These are phyloP conservation scores for Notothenia coriiceps DNA, from an alignment of 2,113 vertebrate genomes.

Conservation along the genomic window DNA sequence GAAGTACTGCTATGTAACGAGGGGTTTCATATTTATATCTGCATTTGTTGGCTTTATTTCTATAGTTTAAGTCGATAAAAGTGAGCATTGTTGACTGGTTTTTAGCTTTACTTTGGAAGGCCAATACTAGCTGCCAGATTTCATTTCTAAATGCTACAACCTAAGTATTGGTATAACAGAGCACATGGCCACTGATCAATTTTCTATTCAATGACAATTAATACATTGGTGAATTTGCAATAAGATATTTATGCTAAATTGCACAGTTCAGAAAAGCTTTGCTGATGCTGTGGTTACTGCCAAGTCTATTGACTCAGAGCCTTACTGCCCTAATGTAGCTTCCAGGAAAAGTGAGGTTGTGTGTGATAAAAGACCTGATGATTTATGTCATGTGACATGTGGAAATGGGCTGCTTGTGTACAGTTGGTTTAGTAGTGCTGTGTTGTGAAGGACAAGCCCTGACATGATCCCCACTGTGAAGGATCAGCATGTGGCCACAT, in stretches of 20 bases:
- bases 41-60: too few species aligned
- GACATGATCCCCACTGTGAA: conserved; percentile 32
- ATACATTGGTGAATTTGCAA: too few species aligned
- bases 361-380: conserved; percentile 5
- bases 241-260: too few species aligned
- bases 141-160: background rate
- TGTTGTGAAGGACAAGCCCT: conserved; percentile 39
- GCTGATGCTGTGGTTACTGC: too few species aligned
- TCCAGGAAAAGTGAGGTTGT: conserved; percentile 1
- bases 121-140: background rate
- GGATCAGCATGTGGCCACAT: conserved; percentile 9
- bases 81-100: too few species aligned
- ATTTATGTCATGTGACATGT: conserved; percentile 32
- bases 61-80: too few species aligned
- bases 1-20: background rate
- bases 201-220: background rate
- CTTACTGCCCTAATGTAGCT: background rate
- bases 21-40: too few species aligned
- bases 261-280: too few species aligned
- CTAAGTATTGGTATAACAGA: background rate
- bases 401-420: conserved; percentile 30
- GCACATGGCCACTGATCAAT: background rate
- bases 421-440: conserved; percentile 22
- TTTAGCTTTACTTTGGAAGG: too few species aligned
- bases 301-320: too few species aligned